phyloP scores from a whole-genome alignment of 2,888 invertebrate species.

The Drosophila buzzatii region DNA sequence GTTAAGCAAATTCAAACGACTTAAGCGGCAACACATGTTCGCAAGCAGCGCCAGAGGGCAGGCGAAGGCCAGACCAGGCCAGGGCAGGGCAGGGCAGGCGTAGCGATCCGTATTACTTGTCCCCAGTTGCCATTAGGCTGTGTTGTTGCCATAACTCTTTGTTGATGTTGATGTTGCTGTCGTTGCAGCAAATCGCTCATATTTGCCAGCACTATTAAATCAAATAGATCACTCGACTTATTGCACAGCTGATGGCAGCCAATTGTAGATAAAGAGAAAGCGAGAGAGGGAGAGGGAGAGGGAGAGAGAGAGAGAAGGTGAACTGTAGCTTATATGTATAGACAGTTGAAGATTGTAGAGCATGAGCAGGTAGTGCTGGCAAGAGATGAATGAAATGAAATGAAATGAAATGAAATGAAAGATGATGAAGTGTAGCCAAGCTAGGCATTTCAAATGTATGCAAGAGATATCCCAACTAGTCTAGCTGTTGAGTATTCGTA shows the following conservation, averaged over 20 bases:
- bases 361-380: too few species aligned
- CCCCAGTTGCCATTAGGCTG: conserved; percentile 27
- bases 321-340: not conserved
- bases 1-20: conserved; percentile 82
- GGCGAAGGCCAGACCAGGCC: too few species aligned
- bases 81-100: conserved; percentile 1
- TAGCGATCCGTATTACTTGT: conserved; percentile 22
- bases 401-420: too few species aligned
- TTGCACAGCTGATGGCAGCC: conserved; percentile 21
- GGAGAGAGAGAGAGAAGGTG: not conserved
- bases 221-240: conserved; percentile 56
- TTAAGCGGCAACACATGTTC: conserved; percentile 80
- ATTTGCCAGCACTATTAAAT: conserved; percentile 68
- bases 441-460: too few species aligned
- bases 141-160: conserved; percentile 46
- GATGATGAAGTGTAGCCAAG: too few species aligned
- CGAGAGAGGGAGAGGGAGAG: not conserved
- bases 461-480: not conserved
- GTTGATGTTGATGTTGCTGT: conserved; percentile 56
- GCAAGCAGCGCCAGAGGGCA: conserved; percentile 51
- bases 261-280: not conserved
- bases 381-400: too few species aligned
- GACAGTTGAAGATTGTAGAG: not conserved
- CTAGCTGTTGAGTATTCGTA: too few species aligned
- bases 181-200: conserved; percentile 70